Evolutionary conservation across 2,888 invertebrate genomes (phyloP), one percentile per base, ranked within the genome.

Genomic region (Nephrotoma guestfalica): DNA sequence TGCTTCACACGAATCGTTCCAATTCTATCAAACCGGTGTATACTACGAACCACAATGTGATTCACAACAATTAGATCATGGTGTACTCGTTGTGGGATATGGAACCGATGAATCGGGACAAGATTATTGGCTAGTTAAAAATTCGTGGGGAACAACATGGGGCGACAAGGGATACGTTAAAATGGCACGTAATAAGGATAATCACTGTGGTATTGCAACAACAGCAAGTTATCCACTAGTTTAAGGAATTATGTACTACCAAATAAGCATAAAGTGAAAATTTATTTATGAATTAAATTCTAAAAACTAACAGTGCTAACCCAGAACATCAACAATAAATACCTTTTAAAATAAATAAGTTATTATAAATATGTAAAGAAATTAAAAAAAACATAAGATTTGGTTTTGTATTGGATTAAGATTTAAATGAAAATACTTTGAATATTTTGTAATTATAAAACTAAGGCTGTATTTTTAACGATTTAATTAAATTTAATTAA

Each of bases 181-280:
- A 92, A 97, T 98, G 95, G 93, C 96, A 42, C 94, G 98, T 89
- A 97, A 98, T 92, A 93, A 93, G 89, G 89, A 95, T 45, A 98
- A 98, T 91, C 94, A 95, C 90, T 98, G 98, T 91, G 98, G 98
- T 89, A 94, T 98, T 91, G 97, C 98, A 86, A 92, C 94, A 85
- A 91, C 93, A 88, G 95, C 97, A 88, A 96, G 96, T 90, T 98
- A 96, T 92, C 98, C 98, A 41, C 93, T 96, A 87, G 97, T 97
- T 89, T 97, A 94, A 41, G 41, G 6, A 84, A 71, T 13, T 11
- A 13, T n/a, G n/a, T 13, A 71, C 71, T 30, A 71, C 2, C 6
- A 30, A 30, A 71, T 71, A 71, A 71, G 71, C 71, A 30, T 4
- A 71, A 30, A 71, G 18, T 71, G 71, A 30, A 71, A 9, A 71